Conservation (phyloP, 2,888 invertebrate genomes). For the Sclerodermus sp. region DNA sequence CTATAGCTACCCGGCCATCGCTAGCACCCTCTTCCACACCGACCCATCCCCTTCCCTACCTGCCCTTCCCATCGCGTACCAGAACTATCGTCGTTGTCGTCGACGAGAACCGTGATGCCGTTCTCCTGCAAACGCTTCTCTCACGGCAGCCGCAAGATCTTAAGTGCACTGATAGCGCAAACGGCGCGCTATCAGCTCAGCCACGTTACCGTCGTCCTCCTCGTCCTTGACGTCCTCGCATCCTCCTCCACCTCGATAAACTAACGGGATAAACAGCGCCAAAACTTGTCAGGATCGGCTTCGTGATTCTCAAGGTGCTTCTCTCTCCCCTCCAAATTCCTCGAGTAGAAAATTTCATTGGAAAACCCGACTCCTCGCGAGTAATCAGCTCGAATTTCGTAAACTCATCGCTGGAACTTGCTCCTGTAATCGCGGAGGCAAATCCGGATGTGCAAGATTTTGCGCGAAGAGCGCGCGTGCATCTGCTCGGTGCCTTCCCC, state of each 20-base stretch:
- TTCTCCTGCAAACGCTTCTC: slow-evolving; percentile 4
- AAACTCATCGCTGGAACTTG: too few species aligned
- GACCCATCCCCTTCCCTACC: background rate
- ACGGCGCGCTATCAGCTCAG: slow-evolving; percentile 28
- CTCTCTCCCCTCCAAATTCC: too few species aligned
- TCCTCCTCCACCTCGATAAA: slow-evolving; percentile 1
- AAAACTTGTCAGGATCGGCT: background rate
- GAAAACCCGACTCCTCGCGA: too few species aligned
- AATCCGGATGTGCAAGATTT: too few species aligned
- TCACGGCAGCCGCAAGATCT: slow-evolving; percentile 35
- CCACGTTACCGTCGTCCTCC: slow-evolving; percentile 5
- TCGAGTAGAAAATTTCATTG: too few species aligned
- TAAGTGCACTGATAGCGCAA: slow-evolving; percentile 48
- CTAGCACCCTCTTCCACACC: background rate
- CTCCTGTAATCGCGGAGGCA: too few species aligned
- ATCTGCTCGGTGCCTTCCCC: too few species aligned
- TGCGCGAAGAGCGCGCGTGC: too few species aligned
- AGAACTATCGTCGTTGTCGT: slow-evolving; percentile 28
- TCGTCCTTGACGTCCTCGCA: slow-evolving; percentile 1
- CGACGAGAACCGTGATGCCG: slow-evolving; percentile 6
- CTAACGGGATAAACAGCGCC: slow-evolving; percentile 15
- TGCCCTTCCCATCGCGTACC: slow-evolving; percentile 18
- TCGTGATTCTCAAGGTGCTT: too few species aligned
- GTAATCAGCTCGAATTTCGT: too few species aligned
- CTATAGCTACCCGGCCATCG: slow-evolving; percentile 19